Evolutionary conservation across 2,888 invertebrate genomes (phyloP).

Genomic region (Orgyia antiqua): DNA sequence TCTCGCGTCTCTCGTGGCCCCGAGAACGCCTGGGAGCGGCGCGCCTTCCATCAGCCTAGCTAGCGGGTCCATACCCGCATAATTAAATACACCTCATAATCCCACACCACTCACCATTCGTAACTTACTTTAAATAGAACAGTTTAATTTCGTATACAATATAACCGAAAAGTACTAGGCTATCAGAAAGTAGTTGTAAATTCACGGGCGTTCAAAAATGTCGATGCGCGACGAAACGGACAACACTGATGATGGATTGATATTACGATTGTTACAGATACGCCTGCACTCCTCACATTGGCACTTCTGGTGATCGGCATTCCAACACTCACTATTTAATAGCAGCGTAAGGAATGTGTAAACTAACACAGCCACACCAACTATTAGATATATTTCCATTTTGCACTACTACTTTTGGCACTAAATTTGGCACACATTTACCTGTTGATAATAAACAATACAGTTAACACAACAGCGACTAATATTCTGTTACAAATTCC

Average conservation of each 20-base stretch:
- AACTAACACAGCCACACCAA: slow-evolving; percentile 61
- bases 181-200: slow-evolving; percentile 4
- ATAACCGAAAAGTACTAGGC: slow-evolving; percentile 9
- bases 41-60: slow-evolving; percentile 89
- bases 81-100: slow-evolving; percentile 27
- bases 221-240: slow-evolving; percentile 58
- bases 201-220: slow-evolving; percentile 35
- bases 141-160: slow-evolving; percentile 3
- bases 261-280: slow-evolving; percentile 34
- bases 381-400: slow-evolving; percentile 65
- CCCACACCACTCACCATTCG: slow-evolving; percentile 5
- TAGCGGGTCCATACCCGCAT: slow-evolving; percentile 85
- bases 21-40: slow-evolving; percentile 78
- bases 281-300: slow-evolving; percentile 61
- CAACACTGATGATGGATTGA: slow-evolving; percentile 35
- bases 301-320: slow-evolving; percentile 48
- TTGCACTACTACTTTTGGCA: slow-evolving; percentile 32
- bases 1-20: slow-evolving; percentile 73
- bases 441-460: slow-evolving; percentile 10
- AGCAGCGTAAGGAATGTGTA: slow-evolving; percentile 52
- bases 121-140: neutral
- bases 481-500: slow-evolving; percentile 1
- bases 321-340: slow-evolving; percentile 56
- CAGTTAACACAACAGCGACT: neutral
- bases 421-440: slow-evolving; percentile 29